Conservation (phyloP, 1,140 invertebrate species). For the Delia radicum region DNA sequence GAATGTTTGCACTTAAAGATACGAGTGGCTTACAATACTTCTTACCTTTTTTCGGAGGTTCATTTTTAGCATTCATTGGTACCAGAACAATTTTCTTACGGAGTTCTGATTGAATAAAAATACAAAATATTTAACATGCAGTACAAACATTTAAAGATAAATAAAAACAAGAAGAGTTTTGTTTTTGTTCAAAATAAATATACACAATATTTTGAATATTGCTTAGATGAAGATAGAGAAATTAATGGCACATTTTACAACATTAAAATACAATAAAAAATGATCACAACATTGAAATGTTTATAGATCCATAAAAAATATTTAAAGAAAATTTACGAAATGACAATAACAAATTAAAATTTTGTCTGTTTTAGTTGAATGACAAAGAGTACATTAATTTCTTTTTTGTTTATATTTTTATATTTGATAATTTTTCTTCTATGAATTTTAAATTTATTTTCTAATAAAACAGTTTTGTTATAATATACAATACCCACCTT, state of each 20-base stretch:
- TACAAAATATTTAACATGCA: slow-evolving; percentile 14
- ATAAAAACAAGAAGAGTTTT: too few species aligned
- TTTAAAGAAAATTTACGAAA: not conserved
- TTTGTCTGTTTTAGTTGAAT: not conserved
- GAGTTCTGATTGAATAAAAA: slow-evolving; percentile 36
- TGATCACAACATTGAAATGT: slow-evolving; percentile 9
- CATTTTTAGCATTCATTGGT: slow-evolving; percentile 43
- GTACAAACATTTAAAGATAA: slow-evolving; percentile 5
- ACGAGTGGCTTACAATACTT: not conserved
- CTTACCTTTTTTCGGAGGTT: slow-evolving; percentile 53
- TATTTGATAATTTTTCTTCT: not conserved
- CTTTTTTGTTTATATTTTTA: too few species aligned
- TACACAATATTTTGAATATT: too few species aligned
- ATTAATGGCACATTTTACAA: not conserved
- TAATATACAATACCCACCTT: slow-evolving; percentile 68
- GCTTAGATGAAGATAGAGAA: too few species aligned
- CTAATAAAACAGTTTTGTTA: not conserved
- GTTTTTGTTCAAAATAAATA: too few species aligned
- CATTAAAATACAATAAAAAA: slow-evolving; percentile 8
- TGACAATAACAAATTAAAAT: not conserved
- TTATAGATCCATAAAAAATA: not conserved
- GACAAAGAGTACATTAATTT: not conserved
- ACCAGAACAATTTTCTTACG: slow-evolving; percentile 54
- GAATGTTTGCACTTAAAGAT: not conserved
- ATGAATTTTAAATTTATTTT: not conserved